A percentile compares a stretch with the other conserved stretches of the same genome.
Evolutionary conservation across 1,140 invertebrate genomes (phyloP).

Genomic region (Plectrocnemia conspersa): DNA sequence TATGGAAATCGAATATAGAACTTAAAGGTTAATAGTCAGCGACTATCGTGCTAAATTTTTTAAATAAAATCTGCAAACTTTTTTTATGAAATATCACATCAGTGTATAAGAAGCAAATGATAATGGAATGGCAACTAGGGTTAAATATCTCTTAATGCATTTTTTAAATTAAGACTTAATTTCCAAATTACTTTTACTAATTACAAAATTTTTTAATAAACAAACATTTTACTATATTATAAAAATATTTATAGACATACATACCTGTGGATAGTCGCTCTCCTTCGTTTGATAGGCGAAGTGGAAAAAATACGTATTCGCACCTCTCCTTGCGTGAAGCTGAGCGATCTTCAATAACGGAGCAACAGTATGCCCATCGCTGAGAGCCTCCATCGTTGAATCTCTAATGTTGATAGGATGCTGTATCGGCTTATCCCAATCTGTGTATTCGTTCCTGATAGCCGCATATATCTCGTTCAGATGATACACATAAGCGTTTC

Average conservation of each 20-base stretch:
- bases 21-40: no score
- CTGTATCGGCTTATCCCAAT: conserved; percentile 82
- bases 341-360: conserved; percentile 66
- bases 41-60: no score
- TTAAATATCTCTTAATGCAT: no score
- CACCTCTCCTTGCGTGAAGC: conserved; percentile 63
- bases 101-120: no score
- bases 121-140: no score
- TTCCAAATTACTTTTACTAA: neutral
- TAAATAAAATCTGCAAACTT: no score
- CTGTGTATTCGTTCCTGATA: conserved; percentile 87
- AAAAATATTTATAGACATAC: conserved; percentile 27
- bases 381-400: conserved; percentile 80
- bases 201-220: neutral
- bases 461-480: conserved; percentile 89
- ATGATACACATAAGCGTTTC: conserved; percentile 84
- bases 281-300: conserved; percentile 76
- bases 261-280: conserved; percentile 67
- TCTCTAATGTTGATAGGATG: conserved; percentile 79
- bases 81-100: no score
- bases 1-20: no score
- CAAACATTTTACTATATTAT: conserved; percentile 12
- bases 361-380: conserved; percentile 75
- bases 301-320: conserved; percentile 72
- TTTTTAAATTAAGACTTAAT: no score